Percentiles rank a stretch among this genome's conserved stretches.
These are phyloP conservation scores for Blera fallax DNA, from an alignment of 2,888 invertebrate genomes.

Conservation along the genomic window DNA sequence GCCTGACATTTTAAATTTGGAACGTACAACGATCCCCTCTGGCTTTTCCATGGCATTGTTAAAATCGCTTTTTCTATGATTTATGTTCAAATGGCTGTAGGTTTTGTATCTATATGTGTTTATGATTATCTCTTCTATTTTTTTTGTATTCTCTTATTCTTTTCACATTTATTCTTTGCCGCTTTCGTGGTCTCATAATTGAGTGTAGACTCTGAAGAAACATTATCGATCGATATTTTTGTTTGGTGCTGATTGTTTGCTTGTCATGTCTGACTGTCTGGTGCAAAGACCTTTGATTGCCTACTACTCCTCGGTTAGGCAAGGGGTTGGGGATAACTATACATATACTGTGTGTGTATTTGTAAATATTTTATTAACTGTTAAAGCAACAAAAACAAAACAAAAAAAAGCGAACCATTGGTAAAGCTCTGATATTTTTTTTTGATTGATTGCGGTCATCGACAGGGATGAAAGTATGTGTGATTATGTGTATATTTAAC, in stretches of 20 bases:
- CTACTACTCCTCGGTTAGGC: not conserved
- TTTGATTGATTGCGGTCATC: conserved; percentile 13
- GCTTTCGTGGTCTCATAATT: conserved; percentile 19
- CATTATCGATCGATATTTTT: conserved; percentile 24
- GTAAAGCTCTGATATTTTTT: not conserved
- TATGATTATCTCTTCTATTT: not conserved
- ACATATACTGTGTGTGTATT: not conserved
- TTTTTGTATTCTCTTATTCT: not conserved
- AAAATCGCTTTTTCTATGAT: not conserved
- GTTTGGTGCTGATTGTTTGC: conserved; percentile 32
- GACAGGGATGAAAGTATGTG: not conserved
- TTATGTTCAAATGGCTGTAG: not conserved
- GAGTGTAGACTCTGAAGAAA: not conserved
- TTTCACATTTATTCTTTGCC: not conserved
- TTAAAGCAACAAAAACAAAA: not conserved
- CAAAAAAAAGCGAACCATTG: not conserved
- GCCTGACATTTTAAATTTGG: not conserved
- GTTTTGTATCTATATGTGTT: not conserved
- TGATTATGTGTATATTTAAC: no score
- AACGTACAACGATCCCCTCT: not conserved
- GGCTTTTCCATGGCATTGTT: not conserved
- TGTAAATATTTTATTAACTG: not conserved
- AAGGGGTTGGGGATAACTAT: not conserved
- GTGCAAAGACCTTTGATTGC: conserved; percentile 36
- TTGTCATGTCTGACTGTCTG: conserved; percentile 28